Conservation (phyloP, 1,140 invertebrate genomes). For the Himalopsyche phryganea region DNA sequence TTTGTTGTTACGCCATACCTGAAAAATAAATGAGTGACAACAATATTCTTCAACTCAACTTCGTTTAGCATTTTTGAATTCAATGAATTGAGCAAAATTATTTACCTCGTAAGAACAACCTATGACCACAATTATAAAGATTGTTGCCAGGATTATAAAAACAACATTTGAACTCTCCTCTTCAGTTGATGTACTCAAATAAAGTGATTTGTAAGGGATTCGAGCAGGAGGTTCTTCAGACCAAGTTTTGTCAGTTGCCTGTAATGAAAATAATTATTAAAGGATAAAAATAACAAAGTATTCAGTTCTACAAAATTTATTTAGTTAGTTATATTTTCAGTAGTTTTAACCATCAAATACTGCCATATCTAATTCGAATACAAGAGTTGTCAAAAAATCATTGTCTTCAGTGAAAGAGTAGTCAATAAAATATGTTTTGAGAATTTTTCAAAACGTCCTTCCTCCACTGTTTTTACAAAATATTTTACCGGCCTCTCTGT, state of each 20-base stretch:
- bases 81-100: too few relatives aligned
- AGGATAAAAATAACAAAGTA: too few relatives aligned
- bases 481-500: too few relatives aligned
- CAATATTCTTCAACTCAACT: neutral
- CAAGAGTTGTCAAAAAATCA: too few relatives aligned
- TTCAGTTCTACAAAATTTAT: too few relatives aligned
- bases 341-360: too few relatives aligned
- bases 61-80: neutral
- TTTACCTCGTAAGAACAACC: constrained; percentile 60
- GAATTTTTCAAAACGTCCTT: too few relatives aligned
- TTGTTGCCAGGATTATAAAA: constrained; percentile 65
- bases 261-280: constrained; percentile 28
- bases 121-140: constrained; percentile 65
- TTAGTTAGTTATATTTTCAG: too few relatives aligned
- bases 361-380: too few relatives aligned
- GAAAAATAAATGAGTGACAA: constrained; percentile 12
- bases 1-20: constrained; percentile 61
- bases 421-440: too few relatives aligned
- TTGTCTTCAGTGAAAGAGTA: too few relatives aligned
- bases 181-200: constrained; percentile 66
- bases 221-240: constrained; percentile 74
- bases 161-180: constrained; percentile 74
- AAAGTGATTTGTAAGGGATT: constrained; percentile 68
- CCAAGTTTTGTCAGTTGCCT: constrained; percentile 74
- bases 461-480: too few relatives aligned